Evolutionary conservation across 2,113 vertebrate genomes (phyloP), one percentile per base, ranked within the genome.

Genomic region (Prolemur simus): DNA sequence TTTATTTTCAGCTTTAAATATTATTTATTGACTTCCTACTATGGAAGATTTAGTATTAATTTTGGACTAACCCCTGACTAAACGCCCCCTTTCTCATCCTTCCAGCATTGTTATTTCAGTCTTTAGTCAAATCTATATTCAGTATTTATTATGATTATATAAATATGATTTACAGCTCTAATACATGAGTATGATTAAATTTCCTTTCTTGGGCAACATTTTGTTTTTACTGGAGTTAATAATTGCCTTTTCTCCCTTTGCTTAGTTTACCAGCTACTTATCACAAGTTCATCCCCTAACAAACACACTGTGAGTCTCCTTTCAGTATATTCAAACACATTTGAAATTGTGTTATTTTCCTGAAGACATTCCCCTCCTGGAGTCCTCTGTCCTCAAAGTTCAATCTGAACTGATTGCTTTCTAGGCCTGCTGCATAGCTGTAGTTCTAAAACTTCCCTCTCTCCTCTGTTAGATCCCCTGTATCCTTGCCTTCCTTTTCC

Each of bases 1-100:
- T 97, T 87, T 92, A 13, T 85, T 92, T 87, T 95, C 1, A 37
- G 27, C 45, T 96, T 87, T 64, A 86, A 91, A 76, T 86, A 71
- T 82, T 58, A 60, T 23, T 94, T 85, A 58, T 13, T 85, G 21
- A 81, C 32, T 47, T 69, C 37, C 45, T 76, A 69, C 25, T 91
- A 76, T 14, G 32, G 58, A 94, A 89, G 54, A 92, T 60, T 92
- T 97, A 47, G 29, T 76, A 78, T 25, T 87, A 66, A 77, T 82
- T 92, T 78, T 89, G 34, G 14, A 56, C 29, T n/a, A 2, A 18
- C 29, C 1, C 17, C 13, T 34, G 6, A 18, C 32, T 9, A 14
- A 17, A 39, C 49, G 14, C 42, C 34, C 25, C 21, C 45, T 85
- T 78, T 56, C 52, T 68, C 5, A 39, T 58, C 37, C 63, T 91